Evolutionary conservation across 1,140 invertebrate species (phyloP).

Genomic region (Zaprionus tsacasi): DNA sequence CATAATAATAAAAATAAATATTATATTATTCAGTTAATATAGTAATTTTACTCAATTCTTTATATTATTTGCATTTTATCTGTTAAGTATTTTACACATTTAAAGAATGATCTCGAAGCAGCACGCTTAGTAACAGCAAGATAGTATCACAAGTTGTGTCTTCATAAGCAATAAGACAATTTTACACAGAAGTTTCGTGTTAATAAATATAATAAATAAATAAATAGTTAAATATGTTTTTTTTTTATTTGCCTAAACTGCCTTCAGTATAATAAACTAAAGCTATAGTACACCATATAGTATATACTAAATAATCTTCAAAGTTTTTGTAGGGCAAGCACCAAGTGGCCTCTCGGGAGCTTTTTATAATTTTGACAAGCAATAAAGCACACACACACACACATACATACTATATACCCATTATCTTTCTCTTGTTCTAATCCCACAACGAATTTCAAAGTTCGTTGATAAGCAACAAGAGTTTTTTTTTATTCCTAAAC

Average conservation of each 20-base stretch:
- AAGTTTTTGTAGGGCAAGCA: background rate
- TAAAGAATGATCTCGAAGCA: background rate
- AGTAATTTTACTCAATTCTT: background rate
- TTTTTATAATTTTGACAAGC: background rate
- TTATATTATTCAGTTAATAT: background rate
- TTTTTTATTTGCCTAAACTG: background rate
- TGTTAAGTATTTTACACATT: background rate
- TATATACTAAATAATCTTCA: background rate
- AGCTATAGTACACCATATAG: background rate
- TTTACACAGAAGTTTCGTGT: no score
- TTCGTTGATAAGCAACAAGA: conserved; percentile 19
- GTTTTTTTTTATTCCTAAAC: background rate
- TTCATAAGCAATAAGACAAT: no score
- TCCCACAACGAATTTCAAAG: conserved; percentile 19
- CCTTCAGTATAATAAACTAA: background rate
- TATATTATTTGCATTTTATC: background rate
- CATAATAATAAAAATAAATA: background rate
- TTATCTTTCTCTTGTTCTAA: background rate
- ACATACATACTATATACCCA: background rate
- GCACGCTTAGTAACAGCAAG: background rate
- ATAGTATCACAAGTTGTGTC: background rate
- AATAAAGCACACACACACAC: background rate
- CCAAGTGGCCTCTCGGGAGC: background rate
- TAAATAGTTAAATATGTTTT: background rate
- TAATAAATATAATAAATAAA: background rate